phyloP scores from a whole-genome alignment of 2,113 vertebrate species.

The Ploceus nigricollis region DNA sequence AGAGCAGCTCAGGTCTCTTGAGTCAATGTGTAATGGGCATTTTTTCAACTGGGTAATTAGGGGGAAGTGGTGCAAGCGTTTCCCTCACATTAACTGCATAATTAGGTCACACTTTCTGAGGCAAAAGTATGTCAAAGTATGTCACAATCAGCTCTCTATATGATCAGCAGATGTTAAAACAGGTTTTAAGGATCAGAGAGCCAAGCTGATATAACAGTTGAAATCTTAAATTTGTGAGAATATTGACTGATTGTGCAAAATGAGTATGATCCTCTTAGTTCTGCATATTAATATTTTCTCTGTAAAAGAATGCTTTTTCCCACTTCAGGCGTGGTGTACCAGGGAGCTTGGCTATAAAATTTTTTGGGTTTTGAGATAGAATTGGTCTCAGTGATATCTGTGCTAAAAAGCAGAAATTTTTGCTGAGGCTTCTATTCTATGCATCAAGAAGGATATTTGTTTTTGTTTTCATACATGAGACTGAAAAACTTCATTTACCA shows the following conservation, averaged over 20 bases:
- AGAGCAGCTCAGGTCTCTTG: constrained; percentile 57
- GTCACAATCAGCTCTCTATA: background rate
- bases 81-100: constrained; percentile 22
- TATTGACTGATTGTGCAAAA: background rate
- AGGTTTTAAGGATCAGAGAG: background rate
- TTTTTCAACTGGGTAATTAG: constrained; percentile 57
- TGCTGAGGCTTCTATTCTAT: background rate
- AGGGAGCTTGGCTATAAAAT: background rate
- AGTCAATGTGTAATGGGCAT: constrained; percentile 26
- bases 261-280: background rate
- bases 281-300: background rate
- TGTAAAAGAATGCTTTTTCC: background rate
- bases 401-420: background rate
- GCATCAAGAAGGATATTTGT: background rate
- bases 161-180: background rate
- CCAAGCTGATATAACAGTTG: background rate
- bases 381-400: background rate
- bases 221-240: background rate
- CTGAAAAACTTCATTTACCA: background rate
- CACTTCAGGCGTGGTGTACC: background rate
- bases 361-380: background rate
- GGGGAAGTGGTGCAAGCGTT: background rate
- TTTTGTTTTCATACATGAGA: background rate
- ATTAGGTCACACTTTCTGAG: constrained; percentile 43
- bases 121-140: constrained; percentile 18